A percentile compares a stretch with the other conserved stretches of the same genome.
phyloP scores from a whole-genome alignment of 2,888 invertebrate genomes.

The Nipponacmea schrenckii region DNA sequence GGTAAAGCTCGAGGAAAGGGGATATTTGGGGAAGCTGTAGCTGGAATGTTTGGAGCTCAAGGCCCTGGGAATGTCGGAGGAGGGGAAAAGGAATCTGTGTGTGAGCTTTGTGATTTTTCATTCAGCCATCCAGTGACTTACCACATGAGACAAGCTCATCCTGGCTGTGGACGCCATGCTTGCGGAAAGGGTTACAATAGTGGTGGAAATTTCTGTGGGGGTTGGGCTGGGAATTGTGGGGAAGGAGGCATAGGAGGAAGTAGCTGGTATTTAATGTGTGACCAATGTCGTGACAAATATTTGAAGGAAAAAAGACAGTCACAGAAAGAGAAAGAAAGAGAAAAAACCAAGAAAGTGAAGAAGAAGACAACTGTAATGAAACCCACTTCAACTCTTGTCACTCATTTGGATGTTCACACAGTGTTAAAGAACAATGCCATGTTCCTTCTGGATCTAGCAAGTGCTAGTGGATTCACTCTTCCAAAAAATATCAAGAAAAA shows the following conservation, averaged over 20 bases:
- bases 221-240: slow-evolving; percentile 90
- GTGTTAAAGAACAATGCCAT: slow-evolving; percentile 93
- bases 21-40: slow-evolving; percentile 56
- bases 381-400: slow-evolving; percentile 35
- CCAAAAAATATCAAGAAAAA: slow-evolving; percentile 53
- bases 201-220: slow-evolving; percentile 85
- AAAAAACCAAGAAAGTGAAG: slow-evolving; percentile 60
- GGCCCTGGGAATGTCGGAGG: slow-evolving; percentile 38
- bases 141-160: slow-evolving; percentile 90
- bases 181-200: slow-evolving; percentile 92
- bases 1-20: slow-evolving; percentile 64
- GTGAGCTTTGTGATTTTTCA: slow-evolving; percentile 85
- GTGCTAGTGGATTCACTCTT: slow-evolving; percentile 74
- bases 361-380: slow-evolving; percentile 29
- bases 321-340: slow-evolving; percentile 64
- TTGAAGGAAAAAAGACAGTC: slow-evolving; percentile 67
- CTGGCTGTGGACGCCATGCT: slow-evolving; percentile 88
- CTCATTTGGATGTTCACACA: slow-evolving; percentile 71
- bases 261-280: slow-evolving; percentile 93
- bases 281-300: slow-evolving; percentile 86
- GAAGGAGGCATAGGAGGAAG: slow-evolving; percentile 81
- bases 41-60: slow-evolving; percentile 34
- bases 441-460: slow-evolving; percentile 89
- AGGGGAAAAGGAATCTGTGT: slow-evolving; percentile 71
- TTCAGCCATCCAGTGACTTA: slow-evolving; percentile 81